Conservation (phyloP, 2,113 vertebrate genomes). For the Axis porcinus region DNA sequence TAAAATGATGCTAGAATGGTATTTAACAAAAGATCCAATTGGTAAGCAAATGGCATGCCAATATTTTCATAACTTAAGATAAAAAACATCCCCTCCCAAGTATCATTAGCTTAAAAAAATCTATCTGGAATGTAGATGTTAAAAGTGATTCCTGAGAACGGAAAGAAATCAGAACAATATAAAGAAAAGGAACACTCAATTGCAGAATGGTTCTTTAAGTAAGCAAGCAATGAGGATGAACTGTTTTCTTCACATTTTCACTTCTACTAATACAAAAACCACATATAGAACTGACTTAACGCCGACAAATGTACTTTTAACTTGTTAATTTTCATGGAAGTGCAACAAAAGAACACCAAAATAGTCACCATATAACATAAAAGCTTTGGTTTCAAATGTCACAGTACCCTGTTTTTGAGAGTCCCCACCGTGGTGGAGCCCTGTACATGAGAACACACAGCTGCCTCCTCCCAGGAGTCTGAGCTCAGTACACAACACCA, state of each 20-base stretch:
- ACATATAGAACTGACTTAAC: slow-evolving; percentile 30
- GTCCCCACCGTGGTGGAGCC: not conserved
- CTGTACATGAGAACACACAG: slow-evolving; percentile 29
- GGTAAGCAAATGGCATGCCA: slow-evolving; percentile 30
- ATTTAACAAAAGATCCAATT: slow-evolving; percentile 26
- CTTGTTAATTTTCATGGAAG: slow-evolving; percentile 47
- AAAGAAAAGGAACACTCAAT: slow-evolving; percentile 55
- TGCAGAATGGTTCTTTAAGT: slow-evolving; percentile 23
- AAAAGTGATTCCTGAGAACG: slow-evolving; percentile 39
- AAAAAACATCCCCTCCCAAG: slow-evolving; percentile 32
- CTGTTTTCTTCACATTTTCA: slow-evolving; percentile 65
- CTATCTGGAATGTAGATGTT: not conserved
- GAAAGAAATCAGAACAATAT: slow-evolving; percentile 21
- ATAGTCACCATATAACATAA: not conserved
- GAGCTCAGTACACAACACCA: slow-evolving; percentile 49
- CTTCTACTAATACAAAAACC: not conserved
- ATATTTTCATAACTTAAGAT: slow-evolving; percentile 41
- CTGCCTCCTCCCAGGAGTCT: slow-evolving; percentile 46
- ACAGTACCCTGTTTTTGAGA: slow-evolving; percentile 31
- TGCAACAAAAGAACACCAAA: not conserved
- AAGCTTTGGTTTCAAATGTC: slow-evolving; percentile 52
- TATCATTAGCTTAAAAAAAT: not conserved
- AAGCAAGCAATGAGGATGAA: slow-evolving; percentile 22
- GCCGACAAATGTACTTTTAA: slow-evolving; percentile 29
- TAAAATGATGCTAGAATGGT: slow-evolving; percentile 24